Conservation (phyloP, 2,797 vertebrate species). For the Psittacula echo region DNA sequence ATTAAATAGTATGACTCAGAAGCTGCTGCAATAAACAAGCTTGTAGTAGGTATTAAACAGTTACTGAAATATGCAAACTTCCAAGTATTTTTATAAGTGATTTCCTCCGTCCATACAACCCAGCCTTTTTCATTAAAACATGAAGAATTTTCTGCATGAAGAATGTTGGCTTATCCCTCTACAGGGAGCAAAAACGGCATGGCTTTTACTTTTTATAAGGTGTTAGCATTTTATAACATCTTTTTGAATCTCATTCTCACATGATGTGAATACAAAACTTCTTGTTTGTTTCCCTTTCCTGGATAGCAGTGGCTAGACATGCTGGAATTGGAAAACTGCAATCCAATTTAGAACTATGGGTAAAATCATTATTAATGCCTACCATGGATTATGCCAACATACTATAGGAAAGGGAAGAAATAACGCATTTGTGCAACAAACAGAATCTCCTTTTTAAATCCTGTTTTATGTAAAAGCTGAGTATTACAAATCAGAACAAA, state of each 20-base stretch:
- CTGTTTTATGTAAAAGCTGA: neutral
- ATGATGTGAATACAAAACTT: neutral
- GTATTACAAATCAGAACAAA: neutral
- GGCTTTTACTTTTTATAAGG: neutral
- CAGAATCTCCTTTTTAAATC: neutral
- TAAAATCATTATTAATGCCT: neutral
- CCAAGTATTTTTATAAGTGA: neutral
- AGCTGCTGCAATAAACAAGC: neutral
- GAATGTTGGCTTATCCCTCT: neutral
- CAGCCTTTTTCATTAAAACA: neutral
- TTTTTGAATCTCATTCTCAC: neutral
- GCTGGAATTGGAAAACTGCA: neutral
- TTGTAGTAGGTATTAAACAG: neutral
- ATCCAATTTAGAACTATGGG: neutral
- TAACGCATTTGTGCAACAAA: neutral
- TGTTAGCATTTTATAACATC: neutral
- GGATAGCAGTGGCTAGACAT: neutral
- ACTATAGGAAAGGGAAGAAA: neutral
- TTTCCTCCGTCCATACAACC: neutral
- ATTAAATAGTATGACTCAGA: conserved; percentile 28
- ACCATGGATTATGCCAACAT: neutral
- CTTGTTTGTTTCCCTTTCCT: neutral
- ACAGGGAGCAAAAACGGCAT: neutral
- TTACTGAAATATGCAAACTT: neutral
- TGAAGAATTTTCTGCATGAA: neutral